These are phyloP conservation scores for Donacobius atricapilla DNA, from an alignment of 2,113 vertebrate genomes.

Conservation along the genomic window DNA sequence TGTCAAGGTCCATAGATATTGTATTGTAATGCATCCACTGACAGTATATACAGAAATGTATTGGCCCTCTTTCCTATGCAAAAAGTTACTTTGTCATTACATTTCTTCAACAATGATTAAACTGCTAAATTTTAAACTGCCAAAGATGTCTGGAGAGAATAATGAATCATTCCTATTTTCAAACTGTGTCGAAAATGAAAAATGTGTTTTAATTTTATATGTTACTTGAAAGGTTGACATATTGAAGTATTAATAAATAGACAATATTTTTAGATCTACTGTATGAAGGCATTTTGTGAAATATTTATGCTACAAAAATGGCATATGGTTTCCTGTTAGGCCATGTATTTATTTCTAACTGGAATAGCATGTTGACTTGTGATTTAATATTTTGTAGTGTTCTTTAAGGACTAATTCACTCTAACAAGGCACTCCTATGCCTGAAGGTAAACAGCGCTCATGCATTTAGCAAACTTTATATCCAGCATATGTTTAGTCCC, in stretches of 20 bases:
- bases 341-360: constrained; percentile 11
- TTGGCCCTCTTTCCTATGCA: constrained; percentile 53
- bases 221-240: constrained; percentile 30
- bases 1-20: background rate
- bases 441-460: background rate
- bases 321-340: background rate
- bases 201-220: constrained; percentile 42
- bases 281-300: constrained; percentile 41
- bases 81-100: constrained; percentile 29
- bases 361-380: constrained; percentile 5
- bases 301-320: constrained; percentile 18
- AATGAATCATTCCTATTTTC: constrained; percentile 46
- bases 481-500: background rate
- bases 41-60: constrained; percentile 17
- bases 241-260: constrained; percentile 50
- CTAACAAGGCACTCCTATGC: background rate
- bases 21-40: background rate
- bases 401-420: background rate
- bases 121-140: constrained; percentile 34
- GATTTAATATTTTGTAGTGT: background rate
- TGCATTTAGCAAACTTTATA: background rate
- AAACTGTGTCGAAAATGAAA: constrained; percentile 12
- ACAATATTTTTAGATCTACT: constrained; percentile 67
- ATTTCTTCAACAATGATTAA: constrained; percentile 43
- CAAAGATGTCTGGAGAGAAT: constrained; percentile 20